These are phyloP conservation scores for Eudasyphora cyanicolor DNA, from an alignment of 2,888 invertebrate genomes.

Conservation along the genomic window DNA sequence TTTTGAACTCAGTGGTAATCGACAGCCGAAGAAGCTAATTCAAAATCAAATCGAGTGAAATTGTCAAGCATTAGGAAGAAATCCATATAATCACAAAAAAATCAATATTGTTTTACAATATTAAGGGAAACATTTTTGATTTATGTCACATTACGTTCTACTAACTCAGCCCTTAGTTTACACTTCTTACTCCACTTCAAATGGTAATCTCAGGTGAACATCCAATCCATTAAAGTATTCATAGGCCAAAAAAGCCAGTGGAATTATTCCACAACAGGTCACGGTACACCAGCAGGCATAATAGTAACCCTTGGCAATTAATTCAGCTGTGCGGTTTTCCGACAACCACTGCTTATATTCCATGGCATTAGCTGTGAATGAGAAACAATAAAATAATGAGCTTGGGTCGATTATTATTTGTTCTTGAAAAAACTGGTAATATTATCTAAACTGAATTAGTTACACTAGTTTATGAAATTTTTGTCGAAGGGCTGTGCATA, in stretches of 20 bases:
- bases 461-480: too few species aligned
- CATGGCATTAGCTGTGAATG: conserved; percentile 16
- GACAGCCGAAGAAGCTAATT: too few species aligned
- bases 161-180: background rate
- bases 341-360: conserved; percentile 39
- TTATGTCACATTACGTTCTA: too few species aligned
- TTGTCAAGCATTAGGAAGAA: too few species aligned
- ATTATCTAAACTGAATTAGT: too few species aligned
- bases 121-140: background rate
- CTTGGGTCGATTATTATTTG: too few species aligned
- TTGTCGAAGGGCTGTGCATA: too few species aligned
- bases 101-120: background rate
- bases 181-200: conserved; percentile 44
- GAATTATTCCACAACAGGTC: background rate
- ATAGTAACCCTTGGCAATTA: conserved; percentile 36
- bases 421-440: too few species aligned
- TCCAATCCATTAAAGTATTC: conserved; percentile 17
- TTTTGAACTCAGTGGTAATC: too few species aligned
- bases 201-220: conserved; percentile 30
- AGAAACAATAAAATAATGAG: background rate
- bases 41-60: too few species aligned
- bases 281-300: conserved; percentile 31
- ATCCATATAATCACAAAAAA: too few species aligned
- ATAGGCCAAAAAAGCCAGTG: conserved; percentile 30
- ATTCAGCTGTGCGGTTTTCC: conserved; percentile 20